Evolutionary conservation across 2,113 vertebrate species (phyloP).

Genomic region (Xenopus borealis): DNA sequence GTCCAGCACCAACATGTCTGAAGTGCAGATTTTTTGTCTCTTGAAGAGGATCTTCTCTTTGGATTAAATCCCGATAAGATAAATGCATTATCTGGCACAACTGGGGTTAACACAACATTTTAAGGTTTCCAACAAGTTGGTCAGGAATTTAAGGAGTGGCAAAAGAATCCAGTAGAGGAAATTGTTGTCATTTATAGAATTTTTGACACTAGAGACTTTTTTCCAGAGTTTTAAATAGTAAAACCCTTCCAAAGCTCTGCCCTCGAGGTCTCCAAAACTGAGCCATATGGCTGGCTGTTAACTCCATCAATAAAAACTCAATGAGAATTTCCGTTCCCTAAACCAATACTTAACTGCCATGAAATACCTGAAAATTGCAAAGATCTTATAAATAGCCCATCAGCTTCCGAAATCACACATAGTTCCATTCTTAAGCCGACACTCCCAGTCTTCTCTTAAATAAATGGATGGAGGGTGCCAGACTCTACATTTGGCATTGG

Average conservation of each 20-base stretch:
- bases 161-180: conserved; percentile 33
- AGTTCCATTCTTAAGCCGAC: conserved; percentile 33
- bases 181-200: conserved; percentile 47
- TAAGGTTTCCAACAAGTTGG: conserved; percentile 13
- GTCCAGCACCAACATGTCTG: too few relatives aligned
- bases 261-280: conserved; percentile 39
- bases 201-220: conserved; percentile 43
- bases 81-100: not conserved
- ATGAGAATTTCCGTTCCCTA: conserved; percentile 45
- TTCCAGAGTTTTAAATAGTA: conserved; percentile 41
- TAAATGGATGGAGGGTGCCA: conserved; percentile 20
- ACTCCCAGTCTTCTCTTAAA: conserved; percentile 36
- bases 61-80: too few relatives aligned
- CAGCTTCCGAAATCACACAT: conserved; percentile 46
- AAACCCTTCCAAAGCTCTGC: conserved; percentile 40
- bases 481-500: conserved; percentile 14
- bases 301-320: conserved; percentile 43
- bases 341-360: conserved; percentile 39
- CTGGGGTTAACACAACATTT: conserved; percentile 15
- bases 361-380: conserved; percentile 44
- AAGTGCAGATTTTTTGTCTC: too few relatives aligned
- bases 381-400: conserved; percentile 44
- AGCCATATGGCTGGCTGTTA: conserved; percentile 44
- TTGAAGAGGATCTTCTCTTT: too few relatives aligned
- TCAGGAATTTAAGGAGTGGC: conserved; percentile 42